Base-by-base conservation (phyloP, 2,113 vertebrate species). In the Festucalex cinctus region DNA sequence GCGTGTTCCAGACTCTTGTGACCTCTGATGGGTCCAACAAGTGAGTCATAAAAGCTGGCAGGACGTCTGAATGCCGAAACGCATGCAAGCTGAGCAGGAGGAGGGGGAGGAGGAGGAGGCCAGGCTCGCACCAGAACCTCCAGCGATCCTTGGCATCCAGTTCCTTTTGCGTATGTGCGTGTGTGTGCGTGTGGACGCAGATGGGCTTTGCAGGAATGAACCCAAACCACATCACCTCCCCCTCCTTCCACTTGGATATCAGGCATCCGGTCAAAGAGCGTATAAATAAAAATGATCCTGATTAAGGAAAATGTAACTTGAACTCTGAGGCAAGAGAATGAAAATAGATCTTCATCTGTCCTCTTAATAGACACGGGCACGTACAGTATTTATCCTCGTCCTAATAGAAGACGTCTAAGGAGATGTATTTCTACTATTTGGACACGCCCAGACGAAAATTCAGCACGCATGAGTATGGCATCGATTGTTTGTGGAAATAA, bases 111-210 rank as follows among this genome's bases (percentile, higher is more conserved):
- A 3, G 44, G 44, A 49, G 71, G 73, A 67, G 73, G 73, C 69
- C 39, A 51, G 53, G 36, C 70, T 77, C 68, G 37, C 76, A 69
- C 66, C 74, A 70, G 73, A 76, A 74, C 75, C 80, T 80, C 68
- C 70, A 78, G 80, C 58, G 68, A 85, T 86, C 57, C 78, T 24
- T 68, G 76, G 79, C 73, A 85, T 83, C 58, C 69, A 44, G 48
- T 39, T 57, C 48, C 63, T 2, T 49, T 41, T 69, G 69, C 10
- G 37, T 39, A 12, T 43, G 41, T 16, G 44, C 16, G 16, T 46
- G 44, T 46, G 44, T 66, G 56, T 75, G 56, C 53, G 41, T 69
- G 67, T 44, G 43, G 14, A 46, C 43, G 16, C 32, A 63, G 73
- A 35, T 69, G 62, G 62, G 41, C 46, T 70, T 71, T 70, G 62